phyloP scores from a whole-genome alignment of 2,888 invertebrate species.

The Cantharis flavilabris region DNA sequence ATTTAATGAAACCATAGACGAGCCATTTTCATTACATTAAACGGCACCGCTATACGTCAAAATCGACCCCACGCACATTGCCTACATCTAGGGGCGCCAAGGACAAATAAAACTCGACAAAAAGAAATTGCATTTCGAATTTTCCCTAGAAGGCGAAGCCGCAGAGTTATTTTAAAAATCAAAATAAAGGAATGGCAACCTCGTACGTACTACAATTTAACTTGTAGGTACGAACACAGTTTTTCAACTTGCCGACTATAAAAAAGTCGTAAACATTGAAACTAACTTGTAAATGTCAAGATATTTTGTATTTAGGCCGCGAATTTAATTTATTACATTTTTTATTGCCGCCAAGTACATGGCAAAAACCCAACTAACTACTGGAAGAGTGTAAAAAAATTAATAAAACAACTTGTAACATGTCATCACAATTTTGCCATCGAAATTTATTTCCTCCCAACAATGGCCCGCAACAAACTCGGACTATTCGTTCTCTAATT shows the following conservation, averaged over 20 bases:
- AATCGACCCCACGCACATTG: neutral
- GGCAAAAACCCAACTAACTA: neutral
- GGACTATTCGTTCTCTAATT: no score
- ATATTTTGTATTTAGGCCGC: neutral
- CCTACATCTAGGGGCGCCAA: neutral
- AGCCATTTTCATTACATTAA: no score
- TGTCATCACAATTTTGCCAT: neutral
- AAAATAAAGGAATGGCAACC: neutral
- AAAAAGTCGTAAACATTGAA: neutral
- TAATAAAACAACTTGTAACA: neutral
- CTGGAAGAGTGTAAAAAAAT: neutral
- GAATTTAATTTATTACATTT: neutral
- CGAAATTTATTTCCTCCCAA: neutral
- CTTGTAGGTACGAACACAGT: neutral
- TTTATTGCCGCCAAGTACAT: neutral
- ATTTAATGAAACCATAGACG: neutral
- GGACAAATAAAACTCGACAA: neutral
- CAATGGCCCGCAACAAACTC: neutral
- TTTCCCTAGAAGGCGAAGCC: neutral
- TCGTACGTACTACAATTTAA: neutral
- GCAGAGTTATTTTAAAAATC: neutral
- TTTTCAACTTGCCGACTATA: neutral
- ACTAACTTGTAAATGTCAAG: neutral
- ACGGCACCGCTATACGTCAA: neutral
- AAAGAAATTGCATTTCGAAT: neutral